A percentile compares a stretch with the other conserved stretches of the same genome.
phyloP scores from a whole-genome alignment of 2,888 invertebrate genomes.

The Cerastis leucographa region DNA sequence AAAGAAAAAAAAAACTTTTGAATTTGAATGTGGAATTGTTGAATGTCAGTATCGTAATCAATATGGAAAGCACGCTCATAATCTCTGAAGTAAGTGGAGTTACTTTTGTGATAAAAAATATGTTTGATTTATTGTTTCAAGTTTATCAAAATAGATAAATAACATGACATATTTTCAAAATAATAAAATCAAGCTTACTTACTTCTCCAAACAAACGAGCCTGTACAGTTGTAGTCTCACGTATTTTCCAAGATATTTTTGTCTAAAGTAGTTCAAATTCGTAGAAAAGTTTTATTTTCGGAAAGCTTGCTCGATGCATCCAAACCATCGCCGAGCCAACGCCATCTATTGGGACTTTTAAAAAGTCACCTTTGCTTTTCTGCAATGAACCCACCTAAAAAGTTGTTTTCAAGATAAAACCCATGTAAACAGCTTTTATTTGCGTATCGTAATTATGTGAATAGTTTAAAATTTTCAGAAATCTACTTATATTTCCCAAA shows the following conservation, averaged over 20 bases:
- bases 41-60: conserved; percentile 36
- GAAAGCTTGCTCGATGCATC: neutral
- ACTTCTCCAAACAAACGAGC: neutral
- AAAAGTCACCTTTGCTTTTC: neutral
- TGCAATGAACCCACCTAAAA: neutral
- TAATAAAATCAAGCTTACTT: neutral
- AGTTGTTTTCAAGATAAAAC: neutral
- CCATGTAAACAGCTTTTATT: neutral
- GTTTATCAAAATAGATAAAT: neutral
- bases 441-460: neutral
- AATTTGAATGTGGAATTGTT: conserved; percentile 42
- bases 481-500: neutral
- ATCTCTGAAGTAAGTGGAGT: conserved; percentile 15
- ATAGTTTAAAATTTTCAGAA: neutral
- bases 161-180: neutral
- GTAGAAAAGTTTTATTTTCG: neutral
- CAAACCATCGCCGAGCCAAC: conserved; percentile 21
- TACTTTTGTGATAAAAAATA: neutral
- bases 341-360: conserved; percentile 43
- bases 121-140: neutral
- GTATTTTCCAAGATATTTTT: neutral
- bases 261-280: neutral
- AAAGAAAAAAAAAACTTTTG: conserved; percentile 35
- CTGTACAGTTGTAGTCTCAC: neutral
- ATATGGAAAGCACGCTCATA: conserved; percentile 12